A percentile compares a stretch with the other conserved stretches of the same genome.
Evolutionary conservation across 2,888 invertebrate species (phyloP).

Genomic region (Morpho helenor): DNA sequence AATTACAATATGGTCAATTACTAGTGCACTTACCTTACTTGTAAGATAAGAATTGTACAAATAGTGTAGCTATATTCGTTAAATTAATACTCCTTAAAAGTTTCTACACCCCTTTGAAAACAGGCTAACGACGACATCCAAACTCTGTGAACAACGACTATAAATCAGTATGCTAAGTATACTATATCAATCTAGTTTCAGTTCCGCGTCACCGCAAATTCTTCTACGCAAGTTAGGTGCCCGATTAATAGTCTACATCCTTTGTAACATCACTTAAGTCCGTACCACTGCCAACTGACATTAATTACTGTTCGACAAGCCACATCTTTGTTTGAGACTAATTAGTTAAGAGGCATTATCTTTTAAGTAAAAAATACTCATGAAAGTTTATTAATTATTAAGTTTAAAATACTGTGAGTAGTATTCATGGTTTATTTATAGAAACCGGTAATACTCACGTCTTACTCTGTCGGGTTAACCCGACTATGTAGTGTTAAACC

Average conservation of each 20-base stretch:
- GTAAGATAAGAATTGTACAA: no score
- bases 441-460: no score
- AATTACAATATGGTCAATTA: no score
- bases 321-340: conserved; percentile 29
- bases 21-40: no score
- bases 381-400: no score
- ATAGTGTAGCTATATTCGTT: no score
- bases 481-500: no score
- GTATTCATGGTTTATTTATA: no score
- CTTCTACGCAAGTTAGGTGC: conserved; percentile 16
- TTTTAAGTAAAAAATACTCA: no score
- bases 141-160: conserved; percentile 7
- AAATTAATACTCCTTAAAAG: neutral
- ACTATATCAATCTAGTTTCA: conserved; percentile 20
- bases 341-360: no score
- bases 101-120: neutral
- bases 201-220: conserved; percentile 14
- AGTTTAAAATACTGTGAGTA: no score
- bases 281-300: conserved; percentile 38
- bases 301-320: conserved; percentile 34
- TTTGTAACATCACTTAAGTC: conserved; percentile 55
- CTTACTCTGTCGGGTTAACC: no score
- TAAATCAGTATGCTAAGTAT: conserved; percentile 16
- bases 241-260: conserved; percentile 53
- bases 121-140: conserved; percentile 3